Evolutionary conservation across 1,140 invertebrate genomes (phyloP), one percentile per base, ranked within the genome.

Genomic region (Drosophila obscura): DNA sequence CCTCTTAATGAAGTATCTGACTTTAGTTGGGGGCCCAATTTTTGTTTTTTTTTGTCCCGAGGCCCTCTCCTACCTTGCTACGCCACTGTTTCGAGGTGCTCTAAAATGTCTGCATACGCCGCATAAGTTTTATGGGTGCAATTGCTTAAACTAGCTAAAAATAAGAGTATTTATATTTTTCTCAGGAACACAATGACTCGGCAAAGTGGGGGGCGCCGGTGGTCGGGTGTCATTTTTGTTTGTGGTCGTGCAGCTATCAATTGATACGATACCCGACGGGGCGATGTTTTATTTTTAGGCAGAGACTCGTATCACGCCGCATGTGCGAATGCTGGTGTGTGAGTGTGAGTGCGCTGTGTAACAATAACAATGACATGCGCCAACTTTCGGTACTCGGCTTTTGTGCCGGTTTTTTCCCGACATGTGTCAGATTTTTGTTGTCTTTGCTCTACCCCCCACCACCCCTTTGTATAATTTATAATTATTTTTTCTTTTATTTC

Each of bases 311-410:
- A 71, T 84, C 76, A 77, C 28, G 28, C 28, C 28, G 28, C 28
- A 46, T 44, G 43, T 26, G 45, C 60, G 15, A 48, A 16, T n/a
- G 48, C 64, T 31, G 28, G 64, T 51, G n/a, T 65, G 5, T 58
- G 15, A 64, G 22, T 53, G 28, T 48, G 62, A 64, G 78, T 65
- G 22, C 0, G 2, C 22, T 3, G 62, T 44, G 72, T 79, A 67
- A 84, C 58, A 83, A 79, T 61, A 77, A 80, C 56, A 79, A 80
- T 66, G 69, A 76, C 56, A 76, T 72, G 69, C 49, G 52, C 58
- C 66, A 39, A 65, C 19, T 51, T 46, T 68, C 41, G 39, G 50
- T 67, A 73, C 51, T 62, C 35, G 44, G 28, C 46, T 57, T 65
- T 39, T 35, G 43, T 60, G 77, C 80, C 61, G 55, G 71, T 79